phyloP scores from a whole-genome alignment of 2,888 invertebrate species.

The Eupithecia insigniata region DNA sequence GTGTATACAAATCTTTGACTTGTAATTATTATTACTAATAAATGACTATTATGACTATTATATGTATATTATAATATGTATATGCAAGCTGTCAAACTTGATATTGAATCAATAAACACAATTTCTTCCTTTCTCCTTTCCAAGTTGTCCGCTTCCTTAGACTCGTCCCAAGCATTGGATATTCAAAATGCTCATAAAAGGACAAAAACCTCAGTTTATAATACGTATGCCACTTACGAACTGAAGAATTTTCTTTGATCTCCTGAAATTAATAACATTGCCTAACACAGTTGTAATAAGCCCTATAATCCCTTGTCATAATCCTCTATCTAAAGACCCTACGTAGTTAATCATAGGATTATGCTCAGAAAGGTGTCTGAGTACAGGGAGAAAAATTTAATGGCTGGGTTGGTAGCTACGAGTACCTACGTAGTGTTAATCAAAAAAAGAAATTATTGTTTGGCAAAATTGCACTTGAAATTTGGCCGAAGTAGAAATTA shows the following conservation, averaged over 20 bases:
- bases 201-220: neutral
- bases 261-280: slow-evolving; percentile 39
- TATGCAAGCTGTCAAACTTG: no score
- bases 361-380: slow-evolving; percentile 16
- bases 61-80: no score
- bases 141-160: no score
- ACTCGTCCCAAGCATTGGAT: no score
- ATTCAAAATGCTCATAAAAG: neutral
- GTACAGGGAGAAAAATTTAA: slow-evolving; percentile 14
- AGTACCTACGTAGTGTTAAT: neutral
- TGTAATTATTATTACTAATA: no score
- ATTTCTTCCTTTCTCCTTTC: no score
- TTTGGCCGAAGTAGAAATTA: neutral
- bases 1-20: no score
- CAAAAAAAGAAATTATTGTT: neutral
- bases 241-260: slow-evolving; percentile 35
- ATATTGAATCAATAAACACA: no score
- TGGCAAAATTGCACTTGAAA: neutral
- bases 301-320: slow-evolving; percentile 37
- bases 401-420: neutral
- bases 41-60: no score
- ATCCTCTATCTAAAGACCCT: slow-evolving; percentile 46
- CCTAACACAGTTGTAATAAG: slow-evolving; percentile 41
- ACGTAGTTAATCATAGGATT: slow-evolving; percentile 30
- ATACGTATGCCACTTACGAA: slow-evolving; percentile 19